Percentiles rank a stretch among this genome's conserved stretches.
Evolutionary conservation across 2,888 invertebrate species (phyloP).

Genomic region (Diaperis boleti): DNA sequence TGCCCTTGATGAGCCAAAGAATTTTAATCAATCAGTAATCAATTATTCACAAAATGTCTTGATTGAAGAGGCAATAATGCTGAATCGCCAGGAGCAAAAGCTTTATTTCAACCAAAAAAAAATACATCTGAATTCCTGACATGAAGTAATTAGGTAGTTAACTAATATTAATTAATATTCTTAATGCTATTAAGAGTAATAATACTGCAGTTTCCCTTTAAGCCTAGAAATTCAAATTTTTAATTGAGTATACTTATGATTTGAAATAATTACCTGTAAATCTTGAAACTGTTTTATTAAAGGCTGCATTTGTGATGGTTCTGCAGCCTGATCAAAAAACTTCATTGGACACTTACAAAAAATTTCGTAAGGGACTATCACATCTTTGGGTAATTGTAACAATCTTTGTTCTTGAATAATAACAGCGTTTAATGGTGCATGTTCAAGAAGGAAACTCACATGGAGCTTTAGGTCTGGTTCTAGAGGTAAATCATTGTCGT

Average conservation of each 20-base stretch:
- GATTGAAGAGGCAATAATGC: too few species aligned
- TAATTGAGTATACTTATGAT: conserved; percentile 12
- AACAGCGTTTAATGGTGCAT: conserved; percentile 18
- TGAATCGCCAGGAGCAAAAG: too few species aligned
- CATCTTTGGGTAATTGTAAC: conserved; percentile 13
- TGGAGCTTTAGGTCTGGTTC: conserved; percentile 17
- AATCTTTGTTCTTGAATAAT: conserved; percentile 22
- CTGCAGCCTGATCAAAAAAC: conserved; percentile 10
- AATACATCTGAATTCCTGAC: conserved; percentile 12
- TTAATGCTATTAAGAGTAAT: conserved; percentile 5
- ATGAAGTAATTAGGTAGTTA: conserved; percentile 13
- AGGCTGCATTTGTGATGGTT: conserved; percentile 20
- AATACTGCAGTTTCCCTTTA: conserved; percentile 15
- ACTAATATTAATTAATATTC: conserved; percentile 14
- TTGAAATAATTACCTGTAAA: conserved; percentile 19
- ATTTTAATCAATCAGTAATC: too few species aligned
- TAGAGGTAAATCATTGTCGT: conserved; percentile 17
- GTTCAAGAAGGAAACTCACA: conserved; percentile 14
- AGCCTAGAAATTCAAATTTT: conserved; percentile 14
- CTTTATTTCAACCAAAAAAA: too few species aligned
- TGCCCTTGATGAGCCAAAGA: too few species aligned
- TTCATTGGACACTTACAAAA: conserved; percentile 17
- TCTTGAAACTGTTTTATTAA: conserved; percentile 22
- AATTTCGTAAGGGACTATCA: conserved; percentile 21
- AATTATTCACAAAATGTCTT: too few species aligned